Evolutionary conservation across 2,797 vertebrate genomes (phyloP), one percentile per base, ranked within the genome.

Genomic region (Pangasius krempfi): DNA sequence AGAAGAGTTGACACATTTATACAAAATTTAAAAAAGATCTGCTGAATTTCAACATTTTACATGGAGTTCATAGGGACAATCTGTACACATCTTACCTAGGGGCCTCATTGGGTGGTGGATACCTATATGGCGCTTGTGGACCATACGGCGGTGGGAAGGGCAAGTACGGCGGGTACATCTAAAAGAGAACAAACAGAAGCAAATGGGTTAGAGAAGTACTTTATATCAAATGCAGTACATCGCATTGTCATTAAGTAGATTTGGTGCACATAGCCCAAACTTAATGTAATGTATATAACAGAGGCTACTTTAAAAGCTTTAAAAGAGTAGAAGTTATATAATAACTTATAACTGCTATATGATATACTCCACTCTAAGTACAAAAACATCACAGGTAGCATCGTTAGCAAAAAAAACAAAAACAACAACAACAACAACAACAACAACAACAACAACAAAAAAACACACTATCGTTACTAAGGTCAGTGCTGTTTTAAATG

Each of bases 131-230:
- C 88, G 96, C 97, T 94, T 98, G 98, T 91, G 97, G 97, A 91
- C 97, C 97, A 93, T 97, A 98, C 8, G 97, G 97, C 2, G 95
- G 96, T 22, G 97, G 97, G 88, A 98, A 98, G 10, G 98, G 97
- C 94, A 98, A 94, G 93, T 98, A 98, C 4, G 97, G 97, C 93
- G 97, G 95, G 94, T 98, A 98, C 97, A 98, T 98, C 98, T 98
- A 91, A 37, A 86, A 58, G n/a, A 75, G 89, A n/a, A 84, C 16
- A 52, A 58, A 72, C 0, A 66, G 18, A 80, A 79, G 16, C 8
- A 64, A 47, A 84, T 6, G 0, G 4, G n/a, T 30, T 70, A 70
- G 44, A 68, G 16, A 52, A 8, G 30, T 20, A 80, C 30, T 56
- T 56, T 18, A 54, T 10, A 0, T 56, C 18, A 79, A 56, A 56